These are phyloP conservation scores for Heteractis magnifica DNA, from an alignment of 92 coral and sea anemone genomes.

Conservation along the genomic window DNA sequence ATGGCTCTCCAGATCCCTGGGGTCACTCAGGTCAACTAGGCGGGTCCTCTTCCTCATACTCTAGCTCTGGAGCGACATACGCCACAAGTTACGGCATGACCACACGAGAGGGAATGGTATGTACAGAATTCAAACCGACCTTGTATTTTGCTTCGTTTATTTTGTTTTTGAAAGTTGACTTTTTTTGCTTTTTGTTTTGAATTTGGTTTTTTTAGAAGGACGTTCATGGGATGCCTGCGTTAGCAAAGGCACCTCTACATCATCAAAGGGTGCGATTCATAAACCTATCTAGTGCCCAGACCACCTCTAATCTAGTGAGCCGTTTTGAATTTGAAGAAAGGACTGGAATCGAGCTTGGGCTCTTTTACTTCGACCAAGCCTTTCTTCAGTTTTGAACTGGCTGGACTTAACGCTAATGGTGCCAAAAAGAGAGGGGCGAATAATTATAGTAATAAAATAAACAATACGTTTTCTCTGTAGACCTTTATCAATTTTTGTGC, in stretches of 20 bases:
- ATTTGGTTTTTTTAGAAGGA: constrained; percentile 74
- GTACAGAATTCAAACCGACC: constrained; percentile 16
- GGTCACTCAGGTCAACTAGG: constrained; percentile 81
- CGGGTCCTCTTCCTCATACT: constrained; percentile 73
- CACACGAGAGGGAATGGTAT: constrained; percentile 88
- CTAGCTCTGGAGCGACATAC: constrained; percentile 68
- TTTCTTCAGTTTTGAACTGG: background rate
- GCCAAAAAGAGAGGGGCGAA: background rate
- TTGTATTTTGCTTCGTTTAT: constrained; percentile 15
- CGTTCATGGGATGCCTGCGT: constrained; percentile 84
- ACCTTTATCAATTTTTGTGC: no score
- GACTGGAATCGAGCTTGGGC: background rate
- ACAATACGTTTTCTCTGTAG: no score
- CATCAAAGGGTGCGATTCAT: constrained; percentile 80
- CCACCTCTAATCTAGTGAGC: background rate
- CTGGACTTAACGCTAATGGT: background rate
- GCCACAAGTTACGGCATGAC: constrained; percentile 84
- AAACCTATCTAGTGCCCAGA: background rate
- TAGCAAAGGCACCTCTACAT: constrained; percentile 86
- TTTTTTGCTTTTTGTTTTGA: constrained; percentile 59
- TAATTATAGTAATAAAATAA: background rate
- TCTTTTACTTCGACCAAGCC: background rate
- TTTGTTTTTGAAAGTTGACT: constrained; percentile 28
- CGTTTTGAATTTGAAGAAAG: constrained; percentile 11
- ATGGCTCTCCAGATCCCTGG: constrained; percentile 99